phyloP scores from a whole-genome alignment of 2,888 invertebrate genomes.

The Papilio protenor region DNA sequence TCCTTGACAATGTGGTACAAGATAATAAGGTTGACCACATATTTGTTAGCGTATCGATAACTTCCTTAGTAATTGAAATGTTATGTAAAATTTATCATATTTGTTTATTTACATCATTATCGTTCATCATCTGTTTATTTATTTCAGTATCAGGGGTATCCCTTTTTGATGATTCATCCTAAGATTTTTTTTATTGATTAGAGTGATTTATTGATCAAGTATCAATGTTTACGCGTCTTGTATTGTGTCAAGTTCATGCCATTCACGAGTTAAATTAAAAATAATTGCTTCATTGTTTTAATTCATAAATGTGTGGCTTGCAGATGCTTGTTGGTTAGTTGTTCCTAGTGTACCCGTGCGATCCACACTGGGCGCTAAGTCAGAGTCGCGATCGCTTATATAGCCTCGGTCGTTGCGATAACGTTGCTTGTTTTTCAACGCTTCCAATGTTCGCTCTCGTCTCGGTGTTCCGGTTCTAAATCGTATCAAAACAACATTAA shows the following conservation, averaged over 20 bases:
- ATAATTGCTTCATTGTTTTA: not conserved
- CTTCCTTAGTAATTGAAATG: conserved; percentile 19
- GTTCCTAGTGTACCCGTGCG: conserved; percentile 75
- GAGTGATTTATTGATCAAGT: conserved; percentile 9
- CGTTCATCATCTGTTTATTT: conserved; percentile 44
- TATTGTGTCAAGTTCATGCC: not conserved
- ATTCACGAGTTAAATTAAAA: conserved; percentile 7
- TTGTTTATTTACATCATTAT: conserved; percentile 53
- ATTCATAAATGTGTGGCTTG: not conserved
- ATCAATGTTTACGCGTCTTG: conserved; percentile 1
- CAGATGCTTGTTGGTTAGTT: conserved; percentile 44
- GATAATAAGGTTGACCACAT: conserved; percentile 20
- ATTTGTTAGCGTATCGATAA: conserved; percentile 33
- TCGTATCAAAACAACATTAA: conserved; percentile 6
- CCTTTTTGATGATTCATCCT: conserved; percentile 48
- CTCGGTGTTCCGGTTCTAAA: conserved; percentile 49
- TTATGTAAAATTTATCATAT: conserved; percentile 28
- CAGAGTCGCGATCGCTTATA: conserved; percentile 58
- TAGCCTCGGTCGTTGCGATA: conserved; percentile 61
- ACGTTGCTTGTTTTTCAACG: conserved; percentile 48
- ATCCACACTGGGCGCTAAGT: conserved; percentile 77
- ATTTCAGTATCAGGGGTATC: conserved; percentile 49
- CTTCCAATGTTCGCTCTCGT: conserved; percentile 51
- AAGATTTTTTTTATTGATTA: not conserved
- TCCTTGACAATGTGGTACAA: conserved; percentile 20